These are phyloP conservation scores for Drosophila insularis DNA, from an alignment of 1,140 invertebrate species.

Conservation along the genomic window DNA sequence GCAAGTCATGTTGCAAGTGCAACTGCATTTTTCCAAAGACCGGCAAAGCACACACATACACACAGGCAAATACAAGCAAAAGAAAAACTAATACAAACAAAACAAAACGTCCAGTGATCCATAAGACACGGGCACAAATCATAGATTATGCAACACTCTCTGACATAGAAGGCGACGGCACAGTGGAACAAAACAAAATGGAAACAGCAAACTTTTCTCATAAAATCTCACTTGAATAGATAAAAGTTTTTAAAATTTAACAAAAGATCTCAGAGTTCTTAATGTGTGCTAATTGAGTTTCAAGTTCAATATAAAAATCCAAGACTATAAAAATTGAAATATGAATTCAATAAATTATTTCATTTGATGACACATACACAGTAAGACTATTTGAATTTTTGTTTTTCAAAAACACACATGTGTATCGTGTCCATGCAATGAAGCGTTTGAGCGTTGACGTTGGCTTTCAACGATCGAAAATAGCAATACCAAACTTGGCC, in stretches of 20 bases:
- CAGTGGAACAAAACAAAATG: conserved; percentile 48
- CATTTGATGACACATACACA: conserved; percentile 13
- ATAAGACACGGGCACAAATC: conserved; percentile 10
- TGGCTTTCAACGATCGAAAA: conserved; percentile 53
- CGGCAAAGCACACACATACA: conserved; percentile 18
- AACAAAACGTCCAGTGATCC: conserved; percentile 30
- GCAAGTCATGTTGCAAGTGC: conserved; percentile 74
- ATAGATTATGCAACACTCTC: conserved; percentile 46
- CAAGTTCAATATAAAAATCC: not conserved
- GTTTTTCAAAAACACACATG: not conserved
- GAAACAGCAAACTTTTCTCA: not conserved
- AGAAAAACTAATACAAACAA: not conserved
- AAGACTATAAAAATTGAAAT: not conserved
- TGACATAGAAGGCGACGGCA: conserved; percentile 20
- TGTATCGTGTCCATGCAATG: conserved; percentile 42
- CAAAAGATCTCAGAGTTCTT: no score
- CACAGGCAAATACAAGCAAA: not conserved
- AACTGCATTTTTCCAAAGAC: conserved; percentile 51
- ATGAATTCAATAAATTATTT: not conserved
- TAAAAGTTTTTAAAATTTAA: no score
- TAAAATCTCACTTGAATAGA: not conserved
- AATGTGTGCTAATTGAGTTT: not conserved
- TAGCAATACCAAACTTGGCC: conserved; percentile 50
- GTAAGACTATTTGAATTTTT: not conserved
- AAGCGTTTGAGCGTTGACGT: conserved; percentile 62